A percentile compares a stretch with the other conserved stretches of the same genome.
Conservation (phyloP, 2,797 vertebrate genomes). For the Microchirus variegatus region DNA sequence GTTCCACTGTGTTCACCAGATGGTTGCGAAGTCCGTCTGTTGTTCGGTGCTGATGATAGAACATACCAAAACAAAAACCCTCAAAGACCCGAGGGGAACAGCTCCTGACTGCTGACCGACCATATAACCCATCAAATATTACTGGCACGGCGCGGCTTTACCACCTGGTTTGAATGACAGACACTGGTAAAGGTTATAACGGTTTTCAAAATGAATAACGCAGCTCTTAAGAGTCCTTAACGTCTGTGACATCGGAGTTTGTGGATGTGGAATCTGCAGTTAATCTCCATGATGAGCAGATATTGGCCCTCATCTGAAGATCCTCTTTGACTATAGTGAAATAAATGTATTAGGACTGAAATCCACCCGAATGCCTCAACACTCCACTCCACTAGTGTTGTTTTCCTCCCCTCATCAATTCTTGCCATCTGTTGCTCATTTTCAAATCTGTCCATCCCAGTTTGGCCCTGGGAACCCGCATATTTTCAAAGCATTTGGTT, state of each 20-base stretch:
- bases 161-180: too few species aligned
- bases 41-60: too few species aligned
- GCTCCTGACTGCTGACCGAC: too few species aligned
- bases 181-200: too few species aligned
- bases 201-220: neutral
- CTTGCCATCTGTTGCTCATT: conserved; percentile 83
- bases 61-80: too few species aligned
- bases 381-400: conserved; percentile 70
- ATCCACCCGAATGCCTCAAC: conserved; percentile 72
- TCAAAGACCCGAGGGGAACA: too few species aligned
- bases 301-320: conserved; percentile 41
- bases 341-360: conserved; percentile 66
- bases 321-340: conserved; percentile 59
- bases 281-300: conserved; percentile 59
- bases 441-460: conserved; percentile 76
- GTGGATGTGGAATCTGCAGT: too few species aligned
- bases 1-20: too few species aligned
- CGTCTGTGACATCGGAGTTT: conserved; percentile 7
- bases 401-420: conserved; percentile 74
- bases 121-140: too few species aligned
- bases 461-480: conserved; percentile 66
- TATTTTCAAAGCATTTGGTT: conserved; percentile 57
- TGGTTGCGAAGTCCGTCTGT: too few species aligned
- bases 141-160: too few species aligned
- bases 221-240: neutral